A percentile compares a stretch with the other conserved stretches of the same genome.
Conservation (phyloP, 2,797 vertebrate genomes). For the Momotus momota region DNA sequence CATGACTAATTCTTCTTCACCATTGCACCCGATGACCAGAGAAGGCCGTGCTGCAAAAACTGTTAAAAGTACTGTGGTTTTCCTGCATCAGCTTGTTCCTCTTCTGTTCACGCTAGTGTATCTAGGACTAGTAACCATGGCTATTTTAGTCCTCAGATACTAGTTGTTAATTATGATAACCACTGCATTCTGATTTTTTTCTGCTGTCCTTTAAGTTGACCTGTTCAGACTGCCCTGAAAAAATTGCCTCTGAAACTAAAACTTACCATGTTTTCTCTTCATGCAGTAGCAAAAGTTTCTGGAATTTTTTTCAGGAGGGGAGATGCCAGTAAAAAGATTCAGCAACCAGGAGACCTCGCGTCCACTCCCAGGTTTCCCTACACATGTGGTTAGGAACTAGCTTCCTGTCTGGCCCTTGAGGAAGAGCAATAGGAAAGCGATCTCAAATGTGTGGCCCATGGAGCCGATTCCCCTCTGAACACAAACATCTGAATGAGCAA, state of each 20-base stretch:
- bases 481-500: not conserved
- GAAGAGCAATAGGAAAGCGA: not conserved
- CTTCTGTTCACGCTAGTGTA: not conserved
- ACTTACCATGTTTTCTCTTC: not conserved
- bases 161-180: not conserved
- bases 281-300: not conserved
- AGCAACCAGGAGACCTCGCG: not conserved
- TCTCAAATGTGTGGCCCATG: not conserved
- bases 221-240: not conserved
- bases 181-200: not conserved
- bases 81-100: not conserved
- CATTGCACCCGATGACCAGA: fast-evolving
- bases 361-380: not conserved
- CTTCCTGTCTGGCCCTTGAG: not conserved
- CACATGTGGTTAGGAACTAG: not conserved
- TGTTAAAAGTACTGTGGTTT: not conserved
- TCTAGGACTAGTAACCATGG: not conserved
- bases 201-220: not conserved
- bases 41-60: not conserved
- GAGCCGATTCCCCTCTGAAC: not conserved
- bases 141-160: not conserved
- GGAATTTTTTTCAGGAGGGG: not conserved
- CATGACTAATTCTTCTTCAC: not conserved
- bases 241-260: not conserved
- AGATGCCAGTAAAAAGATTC: not conserved